Percentiles rank a stretch among this genome's conserved stretches.
These are phyloP conservation scores for Lates calcarifer DNA, from an alignment of 2,113 vertebrate species.

Conservation along the genomic window DNA sequence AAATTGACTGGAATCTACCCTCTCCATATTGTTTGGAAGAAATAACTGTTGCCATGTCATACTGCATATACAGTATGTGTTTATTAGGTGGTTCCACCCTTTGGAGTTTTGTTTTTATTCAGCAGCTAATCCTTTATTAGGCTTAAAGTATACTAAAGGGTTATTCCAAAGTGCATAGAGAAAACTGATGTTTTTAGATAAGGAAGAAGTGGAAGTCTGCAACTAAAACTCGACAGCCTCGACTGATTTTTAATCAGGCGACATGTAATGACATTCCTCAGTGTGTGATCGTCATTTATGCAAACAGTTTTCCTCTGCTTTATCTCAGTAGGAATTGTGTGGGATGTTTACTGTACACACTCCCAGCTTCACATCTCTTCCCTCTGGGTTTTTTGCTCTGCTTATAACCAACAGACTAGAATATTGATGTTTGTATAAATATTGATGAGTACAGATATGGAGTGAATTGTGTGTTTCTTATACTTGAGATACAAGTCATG, in stretches of 20 bases:
- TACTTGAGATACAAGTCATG: neutral
- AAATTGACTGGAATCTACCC: neutral
- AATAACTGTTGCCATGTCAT: no score
- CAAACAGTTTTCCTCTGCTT: conserved; percentile 17
- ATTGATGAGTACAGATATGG: conserved; percentile 49
- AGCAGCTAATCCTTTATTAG: conserved; percentile 5
- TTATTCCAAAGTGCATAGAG: neutral
- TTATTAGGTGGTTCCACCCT: no score
- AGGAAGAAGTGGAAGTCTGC: neutral
- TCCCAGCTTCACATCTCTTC: neutral
- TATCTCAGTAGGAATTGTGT: conserved; percentile 1
- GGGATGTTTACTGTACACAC: neutral
- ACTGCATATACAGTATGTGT: no score
- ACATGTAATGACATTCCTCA: neutral
- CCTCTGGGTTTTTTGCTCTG: conserved; percentile 9
- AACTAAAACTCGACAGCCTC: neutral
- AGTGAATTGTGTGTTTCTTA: conserved; percentile 15
- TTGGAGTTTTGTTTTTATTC: neutral
- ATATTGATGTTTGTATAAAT: conserved; percentile 56
- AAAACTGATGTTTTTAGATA: neutral
- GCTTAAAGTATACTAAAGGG: neutral
- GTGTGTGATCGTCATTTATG: conserved; percentile 13
- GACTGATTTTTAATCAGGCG: conserved; percentile 17
- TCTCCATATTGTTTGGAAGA: neutral
- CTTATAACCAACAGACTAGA: conserved; percentile 28